Evolutionary conservation across 2,113 vertebrate genomes (phyloP), one percentile per base, ranked within the genome.

Genomic region (Vicugna pacos): DNA sequence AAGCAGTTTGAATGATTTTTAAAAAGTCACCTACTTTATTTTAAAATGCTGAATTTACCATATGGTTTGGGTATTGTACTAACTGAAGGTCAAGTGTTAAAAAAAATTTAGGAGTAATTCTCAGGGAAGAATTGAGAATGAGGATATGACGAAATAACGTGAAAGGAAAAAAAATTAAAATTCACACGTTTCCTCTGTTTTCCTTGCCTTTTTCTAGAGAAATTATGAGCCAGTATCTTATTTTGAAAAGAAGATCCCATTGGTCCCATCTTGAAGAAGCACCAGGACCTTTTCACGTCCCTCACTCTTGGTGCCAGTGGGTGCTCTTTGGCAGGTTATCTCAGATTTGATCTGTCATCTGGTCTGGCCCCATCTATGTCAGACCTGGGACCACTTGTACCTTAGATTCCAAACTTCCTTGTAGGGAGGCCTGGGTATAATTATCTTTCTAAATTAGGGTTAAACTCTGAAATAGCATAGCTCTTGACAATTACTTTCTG

Each of bases 401-500:
- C 38, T 42, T 42, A 42, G 38, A 42, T 42, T 42, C 38, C 38
- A 42, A 42, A 4, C 38, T 42, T 42, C 38, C 38, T 42, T 42
- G 38, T 42, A 42, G 38, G 38, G 38, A 42, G 38, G 38, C 38
- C 38, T 42, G 38, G 38, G 38, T 42, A 42, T 42, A 42, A 42
- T 42, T 42, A 42, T 0, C n/a, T 35, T 89, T 80, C 58, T 87
- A 87, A 96, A 60, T 93, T 87, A 83, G 67, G 67, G 85, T 67
- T 93, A 80, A 77, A 56, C 38, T 83, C 46, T 93, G 32, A 65
- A 83, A 91, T 88, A 90, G 73, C 56, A 26, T 89, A 62, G 77
- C 17, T 72, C 35, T 85, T 91, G 85, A 50, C 81, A 77, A 82
- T 95, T 91, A 50, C 58, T 72, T 80, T 93, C 58, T 94, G 17